A percentile compares a stretch with the other conserved stretches of the same genome.
Evolutionary conservation across 1,140 invertebrate species (phyloP).

Genomic region (Leptinotarsa defecta): DNA sequence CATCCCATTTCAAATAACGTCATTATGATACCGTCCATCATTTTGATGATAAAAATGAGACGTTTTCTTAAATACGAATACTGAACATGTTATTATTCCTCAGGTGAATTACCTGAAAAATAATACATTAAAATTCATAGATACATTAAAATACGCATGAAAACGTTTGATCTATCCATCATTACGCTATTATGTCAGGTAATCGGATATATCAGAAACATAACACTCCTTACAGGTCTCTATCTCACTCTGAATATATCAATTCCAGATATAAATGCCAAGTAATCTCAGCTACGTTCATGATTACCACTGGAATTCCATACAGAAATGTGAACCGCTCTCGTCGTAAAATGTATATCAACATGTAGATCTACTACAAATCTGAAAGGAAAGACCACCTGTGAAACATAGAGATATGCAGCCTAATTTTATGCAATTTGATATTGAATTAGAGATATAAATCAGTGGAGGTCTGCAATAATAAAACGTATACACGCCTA

Average conservation of each 20-base stretch:
- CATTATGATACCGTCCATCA: too few relatives aligned
- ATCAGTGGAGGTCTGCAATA: not conserved
- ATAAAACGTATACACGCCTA: not conserved
- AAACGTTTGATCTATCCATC: not conserved
- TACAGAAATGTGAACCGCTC: not conserved
- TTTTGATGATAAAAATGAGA: too few relatives aligned
- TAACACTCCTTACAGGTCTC: not conserved
- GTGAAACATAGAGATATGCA: not conserved
- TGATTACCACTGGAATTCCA: not conserved
- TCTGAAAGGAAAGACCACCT: not conserved
- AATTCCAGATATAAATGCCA: not conserved
- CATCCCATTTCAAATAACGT: too few relatives aligned
- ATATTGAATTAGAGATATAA: slow-evolving; percentile 4
- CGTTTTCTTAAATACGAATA: too few relatives aligned
- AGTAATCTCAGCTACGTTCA: not conserved
- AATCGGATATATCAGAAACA: slow-evolving; percentile 1
- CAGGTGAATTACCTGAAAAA: too few relatives aligned
- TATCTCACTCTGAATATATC: not conserved
- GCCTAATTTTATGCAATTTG: slow-evolving; percentile 6
- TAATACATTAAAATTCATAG: too few relatives aligned
- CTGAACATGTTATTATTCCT: too few relatives aligned
- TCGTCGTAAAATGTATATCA: slow-evolving; percentile 3
- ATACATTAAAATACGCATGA: not conserved
- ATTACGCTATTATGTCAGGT: not conserved
- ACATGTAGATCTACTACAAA: not conserved